Base-by-base conservation (phyloP, 2,888 invertebrate species). In the Agonopterix alstromeriana region DNA sequence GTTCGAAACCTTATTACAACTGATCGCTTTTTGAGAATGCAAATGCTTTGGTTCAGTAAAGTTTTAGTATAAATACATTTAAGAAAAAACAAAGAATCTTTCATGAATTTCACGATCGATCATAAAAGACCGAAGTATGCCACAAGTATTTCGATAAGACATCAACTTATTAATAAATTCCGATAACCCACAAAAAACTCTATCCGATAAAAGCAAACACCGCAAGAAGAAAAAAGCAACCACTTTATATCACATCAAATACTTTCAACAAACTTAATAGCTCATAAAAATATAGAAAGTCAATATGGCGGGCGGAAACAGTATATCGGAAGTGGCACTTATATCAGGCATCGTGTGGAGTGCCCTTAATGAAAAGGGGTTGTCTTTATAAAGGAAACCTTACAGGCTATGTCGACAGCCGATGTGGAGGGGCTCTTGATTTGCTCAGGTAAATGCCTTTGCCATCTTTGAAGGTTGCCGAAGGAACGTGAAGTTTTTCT, bases 321-420 rank as follows among this genome's bases (percentile, higher is more conserved):
- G 47, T 42, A 49, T 46, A 43, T 47, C 43, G 12, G 54, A 50
- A 60, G 67, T 55, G 63, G 56, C 56, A 49, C 63, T 65, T 52
- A 50, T 53, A 55, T 50, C 60, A 54, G 56, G 50, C 60, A 27
- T 62, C 52, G 43, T 43, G 38, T 52, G 50, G 67, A 73, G 54
- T 48, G 58, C 62, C 60, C 73, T 74, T 69, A 64, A 70, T 70
- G 60, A 69, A 71, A 67, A 73, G 65, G 70, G 73, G 73, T 72
- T 75, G 71, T 72, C 70, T 71, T 63, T 60, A 54, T 49, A 53
- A n/a, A 42, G 42, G 42, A 38, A n/a, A n/a, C 38, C 38, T 38
- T 38, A 27, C 27, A 27, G 27, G 38, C 38, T 38, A 9, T 38
- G 38, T 38, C 38, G 38, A 38, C n/a, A 9, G 38, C 9, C 3